Percentiles rank a stretch among this genome's conserved stretches.
Conservation (phyloP, 2,113 vertebrate genomes). For the Grallaria varia region DNA sequence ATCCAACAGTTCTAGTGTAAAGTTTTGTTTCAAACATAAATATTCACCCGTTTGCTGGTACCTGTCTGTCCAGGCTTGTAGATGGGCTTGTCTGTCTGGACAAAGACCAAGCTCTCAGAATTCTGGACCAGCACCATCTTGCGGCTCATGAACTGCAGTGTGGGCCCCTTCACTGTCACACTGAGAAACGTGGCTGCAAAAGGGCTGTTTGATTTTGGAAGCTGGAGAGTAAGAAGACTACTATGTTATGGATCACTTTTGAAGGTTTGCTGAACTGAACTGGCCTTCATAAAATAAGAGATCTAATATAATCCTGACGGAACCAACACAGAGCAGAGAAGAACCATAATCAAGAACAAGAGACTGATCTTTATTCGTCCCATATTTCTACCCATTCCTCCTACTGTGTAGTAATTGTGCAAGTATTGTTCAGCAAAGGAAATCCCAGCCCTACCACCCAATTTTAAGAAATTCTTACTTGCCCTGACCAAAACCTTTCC, state of each 20-base stretch:
- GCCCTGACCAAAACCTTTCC: not conserved
- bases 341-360: not conserved
- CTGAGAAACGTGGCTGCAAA: constrained; percentile 28
- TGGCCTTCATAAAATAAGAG: not conserved
- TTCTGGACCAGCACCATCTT: constrained; percentile 51
- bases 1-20: not conserved
- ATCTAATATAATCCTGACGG: not conserved
- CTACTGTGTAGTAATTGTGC: not conserved
- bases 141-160: constrained; percentile 58
- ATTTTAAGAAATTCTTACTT: not conserved
- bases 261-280: not conserved
- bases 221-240: constrained; percentile 33
- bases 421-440: not conserved
- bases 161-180: constrained; percentile 54
- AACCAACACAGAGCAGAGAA: not conserved
- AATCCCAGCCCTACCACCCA: not conserved
- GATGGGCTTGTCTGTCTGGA: constrained; percentile 78
- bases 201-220: not conserved
- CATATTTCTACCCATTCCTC: not conserved
- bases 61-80: constrained; percentile 76
- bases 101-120: constrained; percentile 62
- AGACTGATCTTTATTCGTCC: not conserved
- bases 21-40: not conserved
- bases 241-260: not conserved
- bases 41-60: not conserved